phyloP scores from a whole-genome alignment of 2,797 vertebrate genomes.

The Xenops minutus region DNA sequence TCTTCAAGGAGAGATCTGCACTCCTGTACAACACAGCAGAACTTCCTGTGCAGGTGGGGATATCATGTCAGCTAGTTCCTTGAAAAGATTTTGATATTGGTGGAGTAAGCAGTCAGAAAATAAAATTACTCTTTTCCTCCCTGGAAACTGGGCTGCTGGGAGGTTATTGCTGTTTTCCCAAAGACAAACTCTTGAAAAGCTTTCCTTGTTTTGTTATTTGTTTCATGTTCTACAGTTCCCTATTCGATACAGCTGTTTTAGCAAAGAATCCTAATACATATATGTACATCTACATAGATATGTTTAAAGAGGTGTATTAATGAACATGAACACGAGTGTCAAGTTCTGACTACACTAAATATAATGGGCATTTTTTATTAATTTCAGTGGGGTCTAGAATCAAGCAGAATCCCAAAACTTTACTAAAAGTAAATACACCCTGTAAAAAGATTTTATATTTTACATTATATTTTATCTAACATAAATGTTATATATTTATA shows the following conservation, averaged over 20 bases:
- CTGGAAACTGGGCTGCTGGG: not conserved
- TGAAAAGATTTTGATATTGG: not conserved
- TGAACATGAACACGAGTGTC: not conserved
- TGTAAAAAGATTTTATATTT: not conserved
- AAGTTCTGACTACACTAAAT: not conserved
- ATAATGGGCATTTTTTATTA: not conserved
- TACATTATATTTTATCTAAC: not conserved
- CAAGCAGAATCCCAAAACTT: not conserved
- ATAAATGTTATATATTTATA: not conserved
- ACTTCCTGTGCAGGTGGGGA: slow-evolving; percentile 59
- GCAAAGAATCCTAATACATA: not conserved
- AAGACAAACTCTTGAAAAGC: not conserved
- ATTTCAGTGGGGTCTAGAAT: not conserved
- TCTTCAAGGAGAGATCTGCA: slow-evolving; percentile 1
- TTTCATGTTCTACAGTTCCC: not conserved
- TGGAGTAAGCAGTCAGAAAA: slow-evolving; percentile 11
- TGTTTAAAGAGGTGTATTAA: not conserved
- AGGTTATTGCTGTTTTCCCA: not conserved
- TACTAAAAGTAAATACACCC: not conserved
- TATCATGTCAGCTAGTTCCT: slow-evolving; percentile 12
- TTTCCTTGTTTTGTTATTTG: not conserved
- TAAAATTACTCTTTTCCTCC: not conserved
- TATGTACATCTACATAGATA: not conserved
- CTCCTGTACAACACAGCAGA: slow-evolving; percentile 2
- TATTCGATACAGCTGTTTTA: not conserved